These are phyloP conservation scores for Limulus polyphemus DNA, from an alignment of 2,888 invertebrate genomes.

Conservation along the genomic window DNA sequence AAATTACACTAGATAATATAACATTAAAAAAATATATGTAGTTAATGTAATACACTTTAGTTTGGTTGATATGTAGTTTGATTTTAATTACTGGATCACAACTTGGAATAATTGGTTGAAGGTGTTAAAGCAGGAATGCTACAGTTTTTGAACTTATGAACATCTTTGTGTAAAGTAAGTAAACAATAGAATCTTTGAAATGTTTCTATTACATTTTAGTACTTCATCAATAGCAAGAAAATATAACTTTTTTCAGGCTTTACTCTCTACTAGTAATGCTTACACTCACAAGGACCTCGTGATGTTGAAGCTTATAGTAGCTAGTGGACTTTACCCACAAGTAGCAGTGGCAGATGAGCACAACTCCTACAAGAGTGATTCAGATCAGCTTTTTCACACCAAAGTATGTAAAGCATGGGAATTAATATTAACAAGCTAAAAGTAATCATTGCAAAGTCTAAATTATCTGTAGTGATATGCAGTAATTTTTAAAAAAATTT, in stretches of 20 bases:
- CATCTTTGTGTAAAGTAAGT: no score
- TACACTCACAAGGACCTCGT: conserved; percentile 53
- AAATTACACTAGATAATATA: no score
- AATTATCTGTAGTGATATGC: neutral
- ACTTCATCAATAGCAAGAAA: no score
- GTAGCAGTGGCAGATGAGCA: conserved; percentile 87
- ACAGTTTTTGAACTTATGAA: no score
- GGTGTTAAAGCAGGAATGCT: no score
- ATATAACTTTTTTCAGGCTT: conserved; percentile 32
- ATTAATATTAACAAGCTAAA: neutral
- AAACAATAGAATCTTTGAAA: no score
- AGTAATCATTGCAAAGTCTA: neutral
- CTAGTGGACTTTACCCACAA: conserved; percentile 90
- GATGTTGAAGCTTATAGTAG: conserved; percentile 64
- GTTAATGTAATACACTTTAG: no score
- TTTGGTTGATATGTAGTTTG: no score
- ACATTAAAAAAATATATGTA: no score
- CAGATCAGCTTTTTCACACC: conserved; percentile 40
- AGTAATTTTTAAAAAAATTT: neutral
- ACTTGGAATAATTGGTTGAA: no score
- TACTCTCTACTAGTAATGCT: conserved; percentile 51
- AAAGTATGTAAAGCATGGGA: conserved; percentile 25
- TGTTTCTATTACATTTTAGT: no score
- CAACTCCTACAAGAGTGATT: conserved; percentile 66
- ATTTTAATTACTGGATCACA: no score